Conservation (phyloP, 53 echinoderm and acorn worm genomes). For the Echinometra lucunter region DNA sequence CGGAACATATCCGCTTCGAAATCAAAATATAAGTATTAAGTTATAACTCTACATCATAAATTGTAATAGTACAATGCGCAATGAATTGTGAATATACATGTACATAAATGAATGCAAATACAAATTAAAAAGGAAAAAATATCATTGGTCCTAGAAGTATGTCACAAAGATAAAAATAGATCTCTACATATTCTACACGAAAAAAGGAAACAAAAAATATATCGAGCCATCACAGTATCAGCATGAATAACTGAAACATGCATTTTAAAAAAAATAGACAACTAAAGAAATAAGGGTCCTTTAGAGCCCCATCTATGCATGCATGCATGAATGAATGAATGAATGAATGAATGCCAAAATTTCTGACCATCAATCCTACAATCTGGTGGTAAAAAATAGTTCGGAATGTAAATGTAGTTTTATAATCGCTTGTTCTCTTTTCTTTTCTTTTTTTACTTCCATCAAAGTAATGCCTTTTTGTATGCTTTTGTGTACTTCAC, state of each 20-base stretch:
- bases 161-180: constrained; percentile 54
- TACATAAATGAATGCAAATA: constrained; percentile 71
- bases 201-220: not conserved
- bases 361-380: not conserved
- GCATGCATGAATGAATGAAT: constrained; percentile 7
- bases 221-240: constrained; percentile 10
- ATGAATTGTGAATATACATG: constrained; percentile 65
- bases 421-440: constrained; percentile 17
- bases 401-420: constrained; percentile 52
- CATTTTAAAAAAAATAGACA: not conserved
- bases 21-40: constrained; percentile 51
- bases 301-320: not conserved
- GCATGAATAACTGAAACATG: not conserved
- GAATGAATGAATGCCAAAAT: constrained; percentile 18
- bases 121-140: constrained; percentile 68
- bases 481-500: not conserved
- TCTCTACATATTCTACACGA: constrained; percentile 68
- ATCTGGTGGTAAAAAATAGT: constrained; percentile 37
- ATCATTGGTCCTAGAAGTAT: constrained; percentile 65
- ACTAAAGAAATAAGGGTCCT: not conserved
- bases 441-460: not conserved
- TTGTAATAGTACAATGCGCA: constrained; percentile 67
- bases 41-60: constrained; percentile 66
- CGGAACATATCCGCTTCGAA: constrained; percentile 7
- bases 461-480: not conserved